Conservation (phyloP, 2,113 vertebrate genomes). For the Zapornia atra region DNA sequence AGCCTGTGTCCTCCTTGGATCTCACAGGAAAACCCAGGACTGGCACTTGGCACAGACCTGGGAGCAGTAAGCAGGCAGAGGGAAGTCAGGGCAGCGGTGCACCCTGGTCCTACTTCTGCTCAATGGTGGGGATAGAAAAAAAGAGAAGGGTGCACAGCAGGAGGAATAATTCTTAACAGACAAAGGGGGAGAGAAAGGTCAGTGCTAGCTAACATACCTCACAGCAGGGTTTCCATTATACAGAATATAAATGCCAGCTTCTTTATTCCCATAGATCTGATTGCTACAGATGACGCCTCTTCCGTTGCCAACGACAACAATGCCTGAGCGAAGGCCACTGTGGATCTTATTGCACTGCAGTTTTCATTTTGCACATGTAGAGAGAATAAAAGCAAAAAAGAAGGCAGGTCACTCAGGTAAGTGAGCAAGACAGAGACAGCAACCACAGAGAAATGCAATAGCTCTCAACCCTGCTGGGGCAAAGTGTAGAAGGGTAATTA, state of each 20-base stretch:
- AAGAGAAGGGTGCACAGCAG: background rate
- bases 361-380: constrained; percentile 3
- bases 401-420: background rate
- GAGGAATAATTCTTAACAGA: background rate
- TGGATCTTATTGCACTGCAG: constrained; percentile 92
- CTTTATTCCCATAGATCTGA: constrained; percentile 93
- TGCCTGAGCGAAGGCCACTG: constrained; percentile 89
- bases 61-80: background rate
- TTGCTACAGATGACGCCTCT: constrained; percentile 91
- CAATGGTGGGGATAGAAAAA: background rate
- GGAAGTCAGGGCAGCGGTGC: background rate
- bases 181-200: background rate
- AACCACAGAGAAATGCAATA: background rate
- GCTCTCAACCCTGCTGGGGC: background rate
- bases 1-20: background rate
- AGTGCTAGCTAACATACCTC: constrained; percentile 76
- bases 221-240: constrained; percentile 91
- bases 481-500: background rate
- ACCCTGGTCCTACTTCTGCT: background rate
- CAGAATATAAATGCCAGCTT: constrained; percentile 92
- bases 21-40: background rate
- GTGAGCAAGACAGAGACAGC: background rate
- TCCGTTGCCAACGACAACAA: constrained; percentile 89
- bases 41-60: background rate
- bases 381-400: constrained; percentile 16